phyloP scores from a whole-genome alignment of 2,888 invertebrate species.

The Idaea aversata region DNA sequence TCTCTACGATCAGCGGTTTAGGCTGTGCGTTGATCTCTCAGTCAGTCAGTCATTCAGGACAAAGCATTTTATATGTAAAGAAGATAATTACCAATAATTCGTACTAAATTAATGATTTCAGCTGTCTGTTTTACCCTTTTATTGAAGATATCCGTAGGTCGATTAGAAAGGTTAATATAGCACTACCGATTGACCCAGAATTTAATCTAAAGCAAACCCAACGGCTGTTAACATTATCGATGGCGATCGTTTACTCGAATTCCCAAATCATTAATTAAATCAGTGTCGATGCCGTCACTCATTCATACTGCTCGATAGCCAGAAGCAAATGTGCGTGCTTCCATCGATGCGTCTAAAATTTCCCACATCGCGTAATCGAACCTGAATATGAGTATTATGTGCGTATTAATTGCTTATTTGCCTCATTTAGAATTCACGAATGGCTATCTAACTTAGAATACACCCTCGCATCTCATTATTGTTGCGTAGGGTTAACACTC shows the following conservation, averaged over 20 bases:
- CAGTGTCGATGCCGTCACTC: constrained; percentile 24
- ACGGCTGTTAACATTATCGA: constrained; percentile 5
- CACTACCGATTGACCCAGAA: background rate
- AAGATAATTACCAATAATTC: too few relatives aligned
- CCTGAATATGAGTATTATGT: constrained; percentile 56
- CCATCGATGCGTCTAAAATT: constrained; percentile 57
- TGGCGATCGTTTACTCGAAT: constrained; percentile 20
- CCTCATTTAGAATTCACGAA: constrained; percentile 68
- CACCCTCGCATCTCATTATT: background rate
- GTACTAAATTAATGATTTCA: too few relatives aligned
- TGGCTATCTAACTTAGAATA: constrained; percentile 41
- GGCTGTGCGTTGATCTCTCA: too few relatives aligned
- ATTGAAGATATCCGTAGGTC: background rate
- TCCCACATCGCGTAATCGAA: constrained; percentile 64
- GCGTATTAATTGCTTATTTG: constrained; percentile 72
- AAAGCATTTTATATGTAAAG: too few relatives aligned
- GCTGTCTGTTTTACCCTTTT: background rate
- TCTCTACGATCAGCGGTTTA: too few relatives aligned
- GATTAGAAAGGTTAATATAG: background rate
- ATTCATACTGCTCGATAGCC: constrained; percentile 19
- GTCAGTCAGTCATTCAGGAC: too few relatives aligned
- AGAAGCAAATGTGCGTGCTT: constrained; percentile 25
- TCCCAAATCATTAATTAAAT: constrained; percentile 29
- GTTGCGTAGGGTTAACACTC: constrained; percentile 15
- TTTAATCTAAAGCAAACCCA: constrained; percentile 4